Conservation (phyloP, 2,113 vertebrate genomes). For the Zingel zingel region DNA sequence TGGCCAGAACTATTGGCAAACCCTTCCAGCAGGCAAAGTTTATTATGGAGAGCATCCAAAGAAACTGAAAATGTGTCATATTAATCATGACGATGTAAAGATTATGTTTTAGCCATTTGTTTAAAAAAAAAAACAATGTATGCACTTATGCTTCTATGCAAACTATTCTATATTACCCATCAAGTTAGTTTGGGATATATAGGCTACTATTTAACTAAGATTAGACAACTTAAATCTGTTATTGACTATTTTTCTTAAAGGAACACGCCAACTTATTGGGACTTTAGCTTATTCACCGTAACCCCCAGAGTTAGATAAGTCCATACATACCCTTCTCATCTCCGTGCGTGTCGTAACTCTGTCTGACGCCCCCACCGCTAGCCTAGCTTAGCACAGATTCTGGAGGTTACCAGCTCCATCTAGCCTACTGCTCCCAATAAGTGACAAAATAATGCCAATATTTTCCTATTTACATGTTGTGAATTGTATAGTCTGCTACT, state of each 20-base stretch:
- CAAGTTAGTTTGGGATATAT: background rate
- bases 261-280: no score
- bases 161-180: conserved; percentile 2
- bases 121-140: background rate
- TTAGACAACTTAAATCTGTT: conserved; percentile 2
- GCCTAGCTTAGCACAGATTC: no score
- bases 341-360: no score
- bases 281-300: no score
- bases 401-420: no score
- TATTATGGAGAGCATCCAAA: conserved; percentile 1
- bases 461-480: no score
- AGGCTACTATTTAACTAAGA: background rate
- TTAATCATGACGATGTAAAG: conserved; percentile 20
- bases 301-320: no score
- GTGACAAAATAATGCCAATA: no score
- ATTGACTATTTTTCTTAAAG: conserved; percentile 1
- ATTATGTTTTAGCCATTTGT: conserved; percentile 8
- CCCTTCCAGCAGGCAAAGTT: conserved; percentile 1
- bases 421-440: no score
- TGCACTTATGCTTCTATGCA: background rate
- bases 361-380: no score
- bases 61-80: conserved; percentile 1
- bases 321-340: no score
- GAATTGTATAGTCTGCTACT: no score
- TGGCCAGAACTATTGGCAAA: conserved; percentile 32